Evolutionary conservation across 2,113 vertebrate species (phyloP).

Genomic region (Hippocampus abdominalis): DNA sequence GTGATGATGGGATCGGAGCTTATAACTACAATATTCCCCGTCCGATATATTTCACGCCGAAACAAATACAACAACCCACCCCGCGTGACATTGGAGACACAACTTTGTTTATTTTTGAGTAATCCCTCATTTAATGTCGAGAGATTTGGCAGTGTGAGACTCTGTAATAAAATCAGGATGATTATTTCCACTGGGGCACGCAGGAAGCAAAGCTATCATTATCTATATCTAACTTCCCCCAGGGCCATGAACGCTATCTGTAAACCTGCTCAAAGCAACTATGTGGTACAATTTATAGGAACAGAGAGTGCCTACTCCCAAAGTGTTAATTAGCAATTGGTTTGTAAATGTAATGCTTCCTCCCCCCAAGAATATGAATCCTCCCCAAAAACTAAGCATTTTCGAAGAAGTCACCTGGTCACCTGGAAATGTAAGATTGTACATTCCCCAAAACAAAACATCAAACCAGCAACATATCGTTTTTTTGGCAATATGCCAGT

Average conservation of each 20-base stretch:
- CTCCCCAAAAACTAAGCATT: neutral
- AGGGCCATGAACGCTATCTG: slow-evolving; percentile 16
- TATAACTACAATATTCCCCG: slow-evolving; percentile 17
- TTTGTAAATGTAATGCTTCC: neutral
- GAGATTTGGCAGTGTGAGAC: neutral
- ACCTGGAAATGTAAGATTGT: too few relatives aligned
- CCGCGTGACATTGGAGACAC: slow-evolving; percentile 1
- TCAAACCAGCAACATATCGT: too few relatives aligned
- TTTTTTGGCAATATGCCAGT: too few relatives aligned
- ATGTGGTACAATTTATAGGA: slow-evolving; percentile 16
- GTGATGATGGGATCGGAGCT: slow-evolving; percentile 44
- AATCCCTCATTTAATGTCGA: neutral
- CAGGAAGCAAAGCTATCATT: slow-evolving; percentile 34
- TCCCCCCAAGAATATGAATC: neutral
- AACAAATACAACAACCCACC: slow-evolving; percentile 29
- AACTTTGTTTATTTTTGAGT: neutral
- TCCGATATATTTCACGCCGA: neutral
- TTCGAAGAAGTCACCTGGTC: neutral
- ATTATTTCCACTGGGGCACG: neutral
- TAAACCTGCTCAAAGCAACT: slow-evolving; percentile 32
- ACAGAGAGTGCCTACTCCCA: slow-evolving; percentile 10
- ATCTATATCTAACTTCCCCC: slow-evolving; percentile 14
- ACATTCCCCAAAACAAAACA: too few relatives aligned
- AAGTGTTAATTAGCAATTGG: neutral
- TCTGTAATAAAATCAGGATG: neutral